Conservation (phyloP, 2,888 invertebrate genomes). For the Geophilus truncorum region DNA sequence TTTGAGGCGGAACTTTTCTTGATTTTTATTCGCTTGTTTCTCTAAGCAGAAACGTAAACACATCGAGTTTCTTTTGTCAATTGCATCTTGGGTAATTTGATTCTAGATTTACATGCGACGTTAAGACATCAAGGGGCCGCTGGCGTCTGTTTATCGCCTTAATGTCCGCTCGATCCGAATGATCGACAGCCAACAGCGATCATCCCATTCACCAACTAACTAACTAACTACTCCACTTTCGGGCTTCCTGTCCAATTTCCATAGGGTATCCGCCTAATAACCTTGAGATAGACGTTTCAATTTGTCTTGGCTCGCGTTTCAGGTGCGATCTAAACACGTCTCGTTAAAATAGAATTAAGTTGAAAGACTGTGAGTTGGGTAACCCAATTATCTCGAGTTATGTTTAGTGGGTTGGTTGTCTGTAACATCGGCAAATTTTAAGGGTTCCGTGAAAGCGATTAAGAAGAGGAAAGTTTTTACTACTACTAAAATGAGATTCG, state of each 20-base stretch:
- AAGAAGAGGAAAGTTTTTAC: too few species aligned
- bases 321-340: neutral
- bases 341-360: neutral
- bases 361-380: neutral
- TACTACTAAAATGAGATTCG: too few species aligned
- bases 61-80: neutral
- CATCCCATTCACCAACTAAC: neutral
- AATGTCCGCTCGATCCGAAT: neutral
- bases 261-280: neutral
- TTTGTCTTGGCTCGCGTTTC: neutral
- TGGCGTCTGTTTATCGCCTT: neutral
- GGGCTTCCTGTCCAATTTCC: neutral
- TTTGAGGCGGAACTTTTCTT: neutral
- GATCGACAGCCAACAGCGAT: neutral
- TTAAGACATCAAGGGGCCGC: neutral
- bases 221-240: too few species aligned
- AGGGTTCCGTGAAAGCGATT: too few species aligned
- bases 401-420: neutral
- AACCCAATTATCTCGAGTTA: neutral
- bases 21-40: constrained; percentile 2
- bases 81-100: neutral
- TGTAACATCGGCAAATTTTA: neutral
- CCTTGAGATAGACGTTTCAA: neutral
- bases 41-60: constrained; percentile 1
- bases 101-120: neutral